A percentile compares a stretch with the other conserved stretches of the same genome.
phyloP scores from a whole-genome alignment of 2,888 invertebrate genomes.

The Drosophila seclusa region DNA sequence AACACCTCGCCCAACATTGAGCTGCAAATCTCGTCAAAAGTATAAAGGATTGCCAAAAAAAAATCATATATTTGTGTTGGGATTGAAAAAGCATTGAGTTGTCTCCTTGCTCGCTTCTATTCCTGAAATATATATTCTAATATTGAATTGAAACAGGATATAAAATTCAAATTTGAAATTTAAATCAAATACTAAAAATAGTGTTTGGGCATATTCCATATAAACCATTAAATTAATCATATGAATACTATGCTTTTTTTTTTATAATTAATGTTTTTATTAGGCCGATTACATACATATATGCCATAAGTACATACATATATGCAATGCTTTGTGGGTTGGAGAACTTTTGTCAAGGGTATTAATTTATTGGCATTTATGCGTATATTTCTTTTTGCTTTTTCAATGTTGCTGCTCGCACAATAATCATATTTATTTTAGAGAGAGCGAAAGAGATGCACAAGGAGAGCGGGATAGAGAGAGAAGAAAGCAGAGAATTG shows the following conservation, averaged over 20 bases:
- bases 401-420: neutral
- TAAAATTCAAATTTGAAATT: neutral
- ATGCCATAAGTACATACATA: neutral
- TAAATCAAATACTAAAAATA: neutral
- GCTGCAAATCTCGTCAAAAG: slow-evolving; percentile 22
- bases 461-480: neutral
- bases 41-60: slow-evolving; percentile 40
- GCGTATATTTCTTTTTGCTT: neutral
- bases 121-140: slow-evolving; percentile 1
- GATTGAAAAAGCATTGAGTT: slow-evolving; percentile 25
- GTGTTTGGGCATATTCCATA: neutral
- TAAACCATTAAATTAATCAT: neutral
- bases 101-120: slow-evolving; percentile 1
- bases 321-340: neutral
- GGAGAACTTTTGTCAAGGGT: neutral
- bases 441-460: neutral
- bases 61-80: slow-evolving; percentile 24
- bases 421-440: neutral
- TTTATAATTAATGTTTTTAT: neutral
- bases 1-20: slow-evolving; percentile 15
- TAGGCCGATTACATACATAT: neutral
- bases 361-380: neutral
- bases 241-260: neutral
- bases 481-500: slow-evolving; percentile 3
- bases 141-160: neutral